phyloP scores from a whole-genome alignment of 2,888 invertebrate genomes.

The Drosophila fungiperda region DNA sequence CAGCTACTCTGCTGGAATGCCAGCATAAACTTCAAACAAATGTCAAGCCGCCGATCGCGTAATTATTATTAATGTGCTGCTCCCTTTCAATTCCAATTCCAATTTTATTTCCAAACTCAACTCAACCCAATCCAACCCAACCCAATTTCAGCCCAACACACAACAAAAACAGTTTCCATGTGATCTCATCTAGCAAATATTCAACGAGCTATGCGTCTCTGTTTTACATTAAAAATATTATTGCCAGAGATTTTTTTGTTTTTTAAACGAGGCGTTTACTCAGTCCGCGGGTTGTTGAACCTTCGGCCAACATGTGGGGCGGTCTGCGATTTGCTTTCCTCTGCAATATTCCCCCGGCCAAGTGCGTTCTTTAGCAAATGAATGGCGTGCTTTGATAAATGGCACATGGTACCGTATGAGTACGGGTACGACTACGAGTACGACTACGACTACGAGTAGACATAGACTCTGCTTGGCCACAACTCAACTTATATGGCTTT shows the following conservation, averaged over 20 bases:
- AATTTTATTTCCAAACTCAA: slow-evolving; percentile 18
- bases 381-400: slow-evolving; percentile 64
- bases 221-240: slow-evolving; percentile 65
- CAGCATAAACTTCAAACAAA: slow-evolving; percentile 69
- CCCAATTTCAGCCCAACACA: slow-evolving; percentile 6
- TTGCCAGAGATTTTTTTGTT: slow-evolving; percentile 48
- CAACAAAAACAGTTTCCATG: slow-evolving; percentile 18
- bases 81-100: slow-evolving; percentile 21
- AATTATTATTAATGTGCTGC: slow-evolving; percentile 68
- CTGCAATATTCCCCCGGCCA: slow-evolving; percentile 20
- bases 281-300: slow-evolving; percentile 50
- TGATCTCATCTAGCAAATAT: slow-evolving; percentile 68
- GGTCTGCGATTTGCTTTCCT: slow-evolving; percentile 39
- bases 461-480: slow-evolving; percentile 15
- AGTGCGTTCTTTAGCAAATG: slow-evolving; percentile 47
- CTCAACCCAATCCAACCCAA: slow-evolving; percentile 13
- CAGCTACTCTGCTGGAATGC: slow-evolving; percentile 19
- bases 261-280: slow-evolving; percentile 55
- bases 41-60: slow-evolving; percentile 59
- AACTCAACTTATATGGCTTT: slow-evolving; percentile 54
- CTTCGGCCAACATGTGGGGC: slow-evolving; percentile 54
- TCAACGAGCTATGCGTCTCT: slow-evolving; percentile 52
- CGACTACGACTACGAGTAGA: background rate
- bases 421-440: background rate
- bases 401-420: slow-evolving; percentile 46